Conservation (phyloP, 2,113 vertebrate species). For the Anhinga rufa region DNA sequence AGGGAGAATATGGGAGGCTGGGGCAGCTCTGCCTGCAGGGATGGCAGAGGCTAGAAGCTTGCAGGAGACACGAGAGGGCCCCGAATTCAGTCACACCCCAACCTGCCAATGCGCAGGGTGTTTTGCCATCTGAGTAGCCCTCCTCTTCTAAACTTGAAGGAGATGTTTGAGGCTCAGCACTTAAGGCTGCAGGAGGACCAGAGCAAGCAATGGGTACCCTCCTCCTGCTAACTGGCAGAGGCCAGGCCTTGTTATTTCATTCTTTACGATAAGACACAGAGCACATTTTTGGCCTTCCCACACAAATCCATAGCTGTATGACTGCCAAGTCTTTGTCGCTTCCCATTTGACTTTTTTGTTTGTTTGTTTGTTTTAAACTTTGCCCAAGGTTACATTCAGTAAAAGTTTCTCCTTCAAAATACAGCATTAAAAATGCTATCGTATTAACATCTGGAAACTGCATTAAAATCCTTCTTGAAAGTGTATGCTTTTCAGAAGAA, state of each 20-base stretch:
- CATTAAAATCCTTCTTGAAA: not conserved
- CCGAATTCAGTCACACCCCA: not conserved
- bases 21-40: not conserved
- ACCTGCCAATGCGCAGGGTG: rapidly evolving
- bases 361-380: not conserved
- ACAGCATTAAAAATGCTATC: not conserved
- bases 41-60: not conserved
- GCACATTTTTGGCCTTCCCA: not conserved
- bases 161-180: not conserved
- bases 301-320: not conserved
- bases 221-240: not conserved
- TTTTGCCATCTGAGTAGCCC: not conserved
- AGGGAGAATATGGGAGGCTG: not conserved
- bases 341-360: not conserved
- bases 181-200: not conserved
- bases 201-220: not conserved
- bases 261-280: not conserved
- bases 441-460: not conserved
- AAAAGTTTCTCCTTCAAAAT: not conserved
- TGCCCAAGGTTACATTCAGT: not conserved
- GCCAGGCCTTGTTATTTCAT: not conserved
- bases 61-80: not conserved
- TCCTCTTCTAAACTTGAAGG: not conserved
- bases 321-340: not conserved
- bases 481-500: not conserved